phyloP scores from a whole-genome alignment of 1,140 invertebrate species.

The Cydia splendana region DNA sequence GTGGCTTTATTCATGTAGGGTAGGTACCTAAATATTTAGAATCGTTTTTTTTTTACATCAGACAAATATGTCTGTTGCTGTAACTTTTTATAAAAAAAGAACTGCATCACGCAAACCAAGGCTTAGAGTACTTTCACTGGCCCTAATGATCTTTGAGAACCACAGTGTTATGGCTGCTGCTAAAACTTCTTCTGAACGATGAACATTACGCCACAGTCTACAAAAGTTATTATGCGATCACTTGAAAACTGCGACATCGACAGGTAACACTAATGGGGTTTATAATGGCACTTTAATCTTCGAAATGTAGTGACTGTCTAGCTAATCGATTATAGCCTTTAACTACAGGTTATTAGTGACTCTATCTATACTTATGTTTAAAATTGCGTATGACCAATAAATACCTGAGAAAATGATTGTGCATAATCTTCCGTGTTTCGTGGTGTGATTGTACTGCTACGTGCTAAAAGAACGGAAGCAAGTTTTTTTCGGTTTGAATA shows the following conservation, averaged over 20 bases:
- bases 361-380: neutral
- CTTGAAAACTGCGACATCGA: neutral
- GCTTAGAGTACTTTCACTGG: neutral
- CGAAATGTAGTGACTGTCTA: neutral
- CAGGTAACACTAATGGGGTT: neutral
- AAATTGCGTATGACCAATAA: no score
- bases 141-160: conserved; percentile 7
- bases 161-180: neutral
- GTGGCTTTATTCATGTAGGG: no score
- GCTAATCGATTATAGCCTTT: neutral
- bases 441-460: no score
- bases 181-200: neutral
- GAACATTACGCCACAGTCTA: neutral
- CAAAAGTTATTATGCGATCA: neutral
- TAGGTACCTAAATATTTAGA: no score
- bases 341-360: neutral
- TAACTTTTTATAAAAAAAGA: neutral
- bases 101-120: neutral
- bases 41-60: neutral
- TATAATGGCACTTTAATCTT: neutral
- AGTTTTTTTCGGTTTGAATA: no score
- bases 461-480: no score
- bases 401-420: no score
- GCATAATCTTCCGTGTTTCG: no score
- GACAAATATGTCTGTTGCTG: neutral